Conservation (phyloP, 2,113 vertebrate genomes). For the Anguilla japonica region DNA sequence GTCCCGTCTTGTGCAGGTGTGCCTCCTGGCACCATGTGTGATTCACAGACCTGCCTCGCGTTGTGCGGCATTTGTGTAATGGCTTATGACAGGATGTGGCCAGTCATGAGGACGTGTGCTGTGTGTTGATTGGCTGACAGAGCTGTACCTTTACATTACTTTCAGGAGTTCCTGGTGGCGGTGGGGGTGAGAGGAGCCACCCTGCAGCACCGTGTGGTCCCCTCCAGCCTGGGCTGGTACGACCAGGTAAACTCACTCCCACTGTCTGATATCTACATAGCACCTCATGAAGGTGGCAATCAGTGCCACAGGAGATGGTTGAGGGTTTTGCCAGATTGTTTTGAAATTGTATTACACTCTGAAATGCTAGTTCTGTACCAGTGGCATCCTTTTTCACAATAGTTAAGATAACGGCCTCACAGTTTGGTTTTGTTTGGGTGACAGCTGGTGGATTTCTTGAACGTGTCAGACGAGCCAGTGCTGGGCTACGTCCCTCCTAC, state of each 20-base stretch:
- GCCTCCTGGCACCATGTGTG: background rate
- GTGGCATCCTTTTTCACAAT: background rate
- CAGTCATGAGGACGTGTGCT: background rate
- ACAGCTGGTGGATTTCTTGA: slow-evolving; percentile 93
- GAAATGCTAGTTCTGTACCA: too few species aligned
- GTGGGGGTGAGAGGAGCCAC: slow-evolving; percentile 89
- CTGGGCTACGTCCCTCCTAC: slow-evolving; percentile 91
- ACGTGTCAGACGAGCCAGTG: slow-evolving; percentile 93
- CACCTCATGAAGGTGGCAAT: background rate
- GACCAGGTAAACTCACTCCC: slow-evolving; percentile 81
- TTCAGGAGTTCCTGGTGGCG: slow-evolving; percentile 90
- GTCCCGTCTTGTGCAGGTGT: background rate
- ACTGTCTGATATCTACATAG: background rate
- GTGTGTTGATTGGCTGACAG: background rate
- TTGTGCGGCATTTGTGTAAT: background rate
- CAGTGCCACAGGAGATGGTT: background rate
- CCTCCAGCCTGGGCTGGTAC: slow-evolving; percentile 86
- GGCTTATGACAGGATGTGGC: background rate
- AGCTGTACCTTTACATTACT: slow-evolving; percentile 6
- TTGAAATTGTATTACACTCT: too few species aligned
- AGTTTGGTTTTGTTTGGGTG: slow-evolving; percentile 42
- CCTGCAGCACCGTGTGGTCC: slow-evolving; percentile 86
- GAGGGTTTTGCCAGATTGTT: background rate
- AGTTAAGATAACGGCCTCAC: background rate
- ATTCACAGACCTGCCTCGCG: background rate